Evolutionary conservation across 1,140 invertebrate species (phyloP), one percentile per base, ranked within the genome.

Genomic region (Solenopsis invicta): DNA sequence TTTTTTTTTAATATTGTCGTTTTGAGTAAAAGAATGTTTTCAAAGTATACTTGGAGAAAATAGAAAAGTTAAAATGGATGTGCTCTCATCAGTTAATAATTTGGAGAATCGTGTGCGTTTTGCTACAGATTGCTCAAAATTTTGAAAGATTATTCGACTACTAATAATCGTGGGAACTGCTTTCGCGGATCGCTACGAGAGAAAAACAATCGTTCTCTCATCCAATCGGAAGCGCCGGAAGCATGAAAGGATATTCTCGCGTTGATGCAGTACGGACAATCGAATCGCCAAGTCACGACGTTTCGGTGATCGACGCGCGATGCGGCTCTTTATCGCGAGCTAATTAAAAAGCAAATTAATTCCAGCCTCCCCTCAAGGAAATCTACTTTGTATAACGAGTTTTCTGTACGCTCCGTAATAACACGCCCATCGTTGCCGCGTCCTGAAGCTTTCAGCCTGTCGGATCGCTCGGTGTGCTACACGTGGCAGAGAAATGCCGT

Each of bases 311-410:
- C 77, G 77, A 80, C 77, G 48, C 77, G 18, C 29, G 62, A 67
- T 69, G 37, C 64, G 77, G 34, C 52, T 21, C 66, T 71, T 52
- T 71, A 81, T 81, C 64, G 78, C 66, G 66, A 59, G 64, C 66
- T 81, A 56, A 81, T 81, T 71, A 71, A 81, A 81, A 81, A 71
- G 66, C 78, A 71, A 81, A 81, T 81, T 81, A 81, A 81, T 81
- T 81, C 37, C 78, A 81, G 64, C 50, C 66, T 71, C 37, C 37
- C 66, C 78, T 69, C 62, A 81, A 81, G 78, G 66, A 81, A 81
- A 81, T 81, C 52, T 71, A 71, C 50, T 56, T 71, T 81, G 64
- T 56, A 59, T 81, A 81, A 81, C 52, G 78, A 81, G 78, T 81
- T 81, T 67, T 81, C 78, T 71, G 78, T 81, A 54, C 77, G 9